phyloP scores from a whole-genome alignment of 2,113 vertebrate species.

The Anoura caudifer region DNA sequence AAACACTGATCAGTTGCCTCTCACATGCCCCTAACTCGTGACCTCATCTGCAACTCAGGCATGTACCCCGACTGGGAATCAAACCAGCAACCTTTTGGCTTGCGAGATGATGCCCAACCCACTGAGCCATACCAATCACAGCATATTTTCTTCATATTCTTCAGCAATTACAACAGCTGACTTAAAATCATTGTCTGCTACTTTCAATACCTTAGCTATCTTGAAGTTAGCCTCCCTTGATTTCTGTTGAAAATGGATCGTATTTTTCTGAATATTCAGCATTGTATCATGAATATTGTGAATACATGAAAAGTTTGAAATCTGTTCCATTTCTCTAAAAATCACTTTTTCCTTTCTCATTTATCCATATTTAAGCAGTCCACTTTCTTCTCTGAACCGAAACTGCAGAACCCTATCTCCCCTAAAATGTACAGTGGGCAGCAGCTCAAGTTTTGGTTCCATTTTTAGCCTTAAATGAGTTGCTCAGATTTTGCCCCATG shows the following conservation, averaged over 20 bases:
- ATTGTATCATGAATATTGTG: background rate
- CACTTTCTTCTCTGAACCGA: background rate
- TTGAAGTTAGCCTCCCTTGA: background rate
- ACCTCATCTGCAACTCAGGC: too few relatives aligned
- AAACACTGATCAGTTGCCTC: too few relatives aligned
- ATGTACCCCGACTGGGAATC: too few relatives aligned
- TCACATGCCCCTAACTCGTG: too few relatives aligned
- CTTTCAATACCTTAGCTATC: background rate
- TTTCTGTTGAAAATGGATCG: background rate
- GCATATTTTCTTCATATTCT: background rate
- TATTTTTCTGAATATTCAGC: too few relatives aligned
- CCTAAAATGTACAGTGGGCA: background rate
- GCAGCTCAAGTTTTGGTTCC: background rate
- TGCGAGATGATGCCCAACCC: too few relatives aligned
- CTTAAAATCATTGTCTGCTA: background rate
- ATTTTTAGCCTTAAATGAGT: background rate
- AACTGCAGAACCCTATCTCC: background rate
- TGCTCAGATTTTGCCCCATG: background rate
- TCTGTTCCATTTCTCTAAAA: background rate
- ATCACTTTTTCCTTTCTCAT: background rate
- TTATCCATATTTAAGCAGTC: background rate
- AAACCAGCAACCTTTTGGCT: too few relatives aligned
- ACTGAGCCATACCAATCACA: too few relatives aligned
- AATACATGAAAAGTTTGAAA: background rate
- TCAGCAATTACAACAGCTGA: background rate